Base-by-base conservation (phyloP, 2,888 invertebrate species). In the Omphaloscelis lunosa region DNA sequence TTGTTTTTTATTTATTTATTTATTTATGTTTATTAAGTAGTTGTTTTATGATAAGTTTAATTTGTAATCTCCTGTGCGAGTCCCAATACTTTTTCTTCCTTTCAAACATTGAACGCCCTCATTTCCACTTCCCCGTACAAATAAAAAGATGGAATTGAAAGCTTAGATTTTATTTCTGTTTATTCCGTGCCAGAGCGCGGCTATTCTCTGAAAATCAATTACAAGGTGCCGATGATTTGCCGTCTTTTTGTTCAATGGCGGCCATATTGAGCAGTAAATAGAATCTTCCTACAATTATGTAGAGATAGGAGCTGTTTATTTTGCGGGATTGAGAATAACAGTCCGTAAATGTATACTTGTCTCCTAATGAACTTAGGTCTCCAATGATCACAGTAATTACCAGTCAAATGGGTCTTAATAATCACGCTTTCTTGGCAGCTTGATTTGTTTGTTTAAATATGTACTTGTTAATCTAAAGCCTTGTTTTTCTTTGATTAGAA, bases 151-250 rank as follows among this genome's bases (percentile, higher is more conserved):
- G 20, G 29, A 51, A 8, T 5, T 6, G 6, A 17, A 41, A 58
- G 23, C 27, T 65, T 41, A 23, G 4, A 58, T 65, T 58, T 65
- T 58, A 74, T 65, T 74, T 58, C 41, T 81, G 15, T 74, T 74
- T 80, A 27, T 45, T 29, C n/a, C 20, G 27, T 11, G 63, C 15
- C 9, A 1, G 12, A 27, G 80, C 29, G 39, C 6, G 63, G 15
- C 58, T 27, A 72, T 45, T 75, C 45, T 23, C 29, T 39, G 29
- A 8, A 74, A 78, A 65, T 74, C 75, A 74, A 74, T 65, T 81
- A 51, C 63, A 53, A 20, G 6, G 23, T 15, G 23, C 20, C 65
- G 23, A 58, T 56, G 27, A 58, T 81, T 78, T 58, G 63, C 29
- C 6, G 58, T 41, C 20, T 34, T 65, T 74, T 74, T 81, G 12